These are phyloP conservation scores for Orientallactaga sibirica DNA, from an alignment of 2,797 vertebrate genomes.

Conservation along the genomic window DNA sequence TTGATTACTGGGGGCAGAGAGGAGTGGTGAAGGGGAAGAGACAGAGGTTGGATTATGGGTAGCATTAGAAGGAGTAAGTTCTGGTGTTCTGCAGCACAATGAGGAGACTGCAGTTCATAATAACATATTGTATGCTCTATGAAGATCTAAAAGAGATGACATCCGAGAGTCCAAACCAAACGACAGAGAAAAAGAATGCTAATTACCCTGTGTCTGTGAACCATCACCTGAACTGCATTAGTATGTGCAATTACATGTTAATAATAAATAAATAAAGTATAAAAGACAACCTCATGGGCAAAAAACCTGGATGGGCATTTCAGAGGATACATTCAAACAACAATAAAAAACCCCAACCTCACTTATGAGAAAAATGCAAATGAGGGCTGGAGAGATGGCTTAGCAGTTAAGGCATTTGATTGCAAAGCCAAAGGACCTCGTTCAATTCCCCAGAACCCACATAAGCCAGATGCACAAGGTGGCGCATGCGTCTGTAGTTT, in stretches of 20 bases:
- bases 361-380: not conserved
- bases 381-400: too few relatives aligned
- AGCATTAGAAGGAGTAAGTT: not conserved
- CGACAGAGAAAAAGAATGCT: not conserved
- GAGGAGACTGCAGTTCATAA: too few relatives aligned
- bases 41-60: too few relatives aligned
- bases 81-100: not conserved
- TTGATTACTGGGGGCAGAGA: not conserved
- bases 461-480: too few relatives aligned
- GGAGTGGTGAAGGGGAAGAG: not conserved
- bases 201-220: not conserved
- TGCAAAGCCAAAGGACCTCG: too few relatives aligned
- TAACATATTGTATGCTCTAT: not conserved
- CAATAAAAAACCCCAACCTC: not conserved
- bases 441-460: too few relatives aligned
- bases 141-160: not conserved
- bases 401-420: too few relatives aligned
- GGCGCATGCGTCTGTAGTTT: too few relatives aligned
- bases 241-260: not conserved
- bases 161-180: not conserved
- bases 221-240: not conserved
- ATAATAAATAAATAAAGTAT: not conserved
- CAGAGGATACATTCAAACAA: not conserved
- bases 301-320: not conserved
- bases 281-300: not conserved